A percentile compares a stretch with the other conserved stretches of the same genome.
Evolutionary conservation across 2,113 vertebrate species (phyloP).

Genomic region (Anser cygnoides): DNA sequence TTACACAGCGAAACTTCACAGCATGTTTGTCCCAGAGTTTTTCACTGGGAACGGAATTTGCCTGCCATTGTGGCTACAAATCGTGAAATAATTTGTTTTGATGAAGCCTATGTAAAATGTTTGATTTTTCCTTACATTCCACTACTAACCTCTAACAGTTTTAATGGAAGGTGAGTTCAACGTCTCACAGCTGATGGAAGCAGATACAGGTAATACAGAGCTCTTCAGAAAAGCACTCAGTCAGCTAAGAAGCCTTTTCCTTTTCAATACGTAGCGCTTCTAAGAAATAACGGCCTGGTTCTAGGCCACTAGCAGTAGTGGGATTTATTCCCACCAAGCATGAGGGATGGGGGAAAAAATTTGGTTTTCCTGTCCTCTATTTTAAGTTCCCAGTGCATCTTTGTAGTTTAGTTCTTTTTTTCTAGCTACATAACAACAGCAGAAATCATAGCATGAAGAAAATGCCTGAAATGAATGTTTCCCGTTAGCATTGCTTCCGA

Average conservation of each 20-base stretch:
- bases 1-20: not conserved
- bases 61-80: not conserved
- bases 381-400: not conserved
- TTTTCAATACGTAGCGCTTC: not conserved
- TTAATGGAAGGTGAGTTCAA: not conserved
- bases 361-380: not conserved
- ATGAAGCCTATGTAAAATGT: not conserved
- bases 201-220: not conserved
- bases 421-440: not conserved
- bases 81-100: not conserved
- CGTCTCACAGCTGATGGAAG: not conserved
- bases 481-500: not conserved
- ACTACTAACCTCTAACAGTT: not conserved
- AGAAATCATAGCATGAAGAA: not conserved
- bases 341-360: not conserved
- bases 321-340: not conserved
- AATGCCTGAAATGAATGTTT: not conserved
- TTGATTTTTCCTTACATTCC: not conserved
- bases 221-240: not conserved
- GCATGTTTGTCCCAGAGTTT: not conserved
- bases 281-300: not conserved
- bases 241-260: not conserved
- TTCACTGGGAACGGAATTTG: not conserved
- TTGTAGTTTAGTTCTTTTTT: not conserved
- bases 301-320: not conserved